These are phyloP conservation scores for Capreolus pygargus DNA, from an alignment of 2,113 vertebrate genomes.

Conservation along the genomic window DNA sequence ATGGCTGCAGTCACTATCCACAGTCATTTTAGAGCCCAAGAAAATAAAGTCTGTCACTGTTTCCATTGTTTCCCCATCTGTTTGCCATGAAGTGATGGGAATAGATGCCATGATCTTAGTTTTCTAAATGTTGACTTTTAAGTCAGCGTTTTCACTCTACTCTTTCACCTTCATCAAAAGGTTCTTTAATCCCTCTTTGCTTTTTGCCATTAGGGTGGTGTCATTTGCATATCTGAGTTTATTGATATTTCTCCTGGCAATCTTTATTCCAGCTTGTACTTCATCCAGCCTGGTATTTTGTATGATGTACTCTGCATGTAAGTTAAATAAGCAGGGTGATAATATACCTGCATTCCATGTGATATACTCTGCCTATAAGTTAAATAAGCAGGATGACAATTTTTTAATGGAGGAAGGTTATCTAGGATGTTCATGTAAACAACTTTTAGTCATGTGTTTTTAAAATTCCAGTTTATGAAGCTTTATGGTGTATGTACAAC, in stretches of 20 bases:
- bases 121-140: neutral
- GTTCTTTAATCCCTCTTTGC: neutral
- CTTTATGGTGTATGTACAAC: neutral
- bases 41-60: neutral
- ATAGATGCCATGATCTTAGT: neutral
- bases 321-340: neutral
- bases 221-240: neutral
- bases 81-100: neutral
- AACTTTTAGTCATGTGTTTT: slow-evolving; percentile 5
- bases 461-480: neutral
- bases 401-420: neutral
- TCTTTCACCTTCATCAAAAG: neutral
- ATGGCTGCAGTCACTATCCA: neutral
- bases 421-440: neutral
- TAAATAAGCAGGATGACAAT: neutral
- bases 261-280: neutral
- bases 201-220: neutral
- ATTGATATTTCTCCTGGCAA: neutral
- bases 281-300: neutral
- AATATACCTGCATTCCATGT: neutral
- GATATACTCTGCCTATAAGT: neutral
- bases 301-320: neutral
- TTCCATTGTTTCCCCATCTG: neutral
- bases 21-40: neutral
- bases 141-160: neutral